Evolutionary conservation across 2,888 invertebrate species (phyloP), one percentile per base, ranked within the genome.

Genomic region (Rhagophthalmus giganteus): DNA sequence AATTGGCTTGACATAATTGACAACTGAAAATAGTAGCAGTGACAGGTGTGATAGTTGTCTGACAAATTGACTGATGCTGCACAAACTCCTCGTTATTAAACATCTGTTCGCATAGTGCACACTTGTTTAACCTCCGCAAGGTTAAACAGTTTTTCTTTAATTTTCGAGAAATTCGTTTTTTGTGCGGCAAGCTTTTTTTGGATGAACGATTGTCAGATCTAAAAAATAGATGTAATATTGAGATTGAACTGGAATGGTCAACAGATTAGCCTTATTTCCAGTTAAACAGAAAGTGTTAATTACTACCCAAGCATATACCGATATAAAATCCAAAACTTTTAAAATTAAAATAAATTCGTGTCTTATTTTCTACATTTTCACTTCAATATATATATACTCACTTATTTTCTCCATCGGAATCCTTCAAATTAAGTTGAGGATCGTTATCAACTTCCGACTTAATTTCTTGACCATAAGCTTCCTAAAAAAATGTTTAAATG

Each of bases 111-210:
- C 79, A 79, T 35, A 76, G 69, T 35, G 67, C 68, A 61, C 79
- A 79, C 52, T 76, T 74, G 50, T 69, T 66, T 33, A 74, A 64
- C 56, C 71, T 74, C 51, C 68, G 62, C 0, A 64, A 28, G 10
- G 58, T 46, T 1, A 57, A 45, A 13, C 45, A 65, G 57, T 76
- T 80, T 63, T 84, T 85, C 13, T 84, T 85, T 11, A 91, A 74
- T 64, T 90, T 91, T 46, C 85, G 78, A 0, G 91, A 87, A 59
- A 92, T 90, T 47, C 92, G 78, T 70, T 93, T 93, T 71, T 92
- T 92, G 69, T 92, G 92, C 0, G 92, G 92, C 47, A 92, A 74
- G 57, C 87, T 87, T 71, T 88, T 85, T 59, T 84, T 84, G 2
- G 71, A 71, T 7, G 70, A 61, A 9, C 70, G 66, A 27, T 61